Base-by-base conservation (phyloP, 2,888 invertebrate species). In the Troides helena region DNA sequence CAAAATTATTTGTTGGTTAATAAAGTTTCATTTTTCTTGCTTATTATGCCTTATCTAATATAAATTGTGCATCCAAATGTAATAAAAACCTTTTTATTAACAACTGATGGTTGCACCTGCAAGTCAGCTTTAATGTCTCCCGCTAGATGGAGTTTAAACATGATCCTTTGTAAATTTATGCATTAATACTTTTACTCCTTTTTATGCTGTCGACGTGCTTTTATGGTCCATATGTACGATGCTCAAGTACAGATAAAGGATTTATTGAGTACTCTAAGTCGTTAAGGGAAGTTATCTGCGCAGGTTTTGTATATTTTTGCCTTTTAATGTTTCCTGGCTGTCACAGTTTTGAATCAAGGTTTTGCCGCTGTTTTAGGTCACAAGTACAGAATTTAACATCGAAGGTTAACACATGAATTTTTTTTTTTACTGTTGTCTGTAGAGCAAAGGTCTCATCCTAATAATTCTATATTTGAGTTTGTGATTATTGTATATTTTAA, bases 201-300 rank as follows among this genome's bases (percentile, higher is more conserved):
- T 73, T 72, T 71, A 72, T 70, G 53, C 69, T 65, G 68, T 66
- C 53, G 70, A 62, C 59, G 69, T 56, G 64, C 61, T 69, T 72
- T 71, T 68, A 73, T 69, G 66, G 65, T 58, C 46, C 70, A 72
- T 72, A 71, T 70, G 70, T 67, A 68, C 63, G 68, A 71, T 72
- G 68, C 74, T 73, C 71, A 67, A 72, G 71, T 67, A 72, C 68
- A 63, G 71, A 75, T 75, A 75, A 72, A 72, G 66, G 74, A 76
- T 75, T 76, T 76, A 76, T 76, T 75, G 73, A 64, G 61, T 62
- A 72, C 71, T 71, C 73, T 60, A 56, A 23, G 63, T 36, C 36
- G 63, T 64, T 75, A 73, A 70, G 65, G 69, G 74, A 70, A 72
- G 70, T 73, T 74, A 74, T 76, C 74, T 73, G 30, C 8, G 10